phyloP scores from a whole-genome alignment of 1,140 invertebrate genomes.

The Lasioglossum baleicum region DNA sequence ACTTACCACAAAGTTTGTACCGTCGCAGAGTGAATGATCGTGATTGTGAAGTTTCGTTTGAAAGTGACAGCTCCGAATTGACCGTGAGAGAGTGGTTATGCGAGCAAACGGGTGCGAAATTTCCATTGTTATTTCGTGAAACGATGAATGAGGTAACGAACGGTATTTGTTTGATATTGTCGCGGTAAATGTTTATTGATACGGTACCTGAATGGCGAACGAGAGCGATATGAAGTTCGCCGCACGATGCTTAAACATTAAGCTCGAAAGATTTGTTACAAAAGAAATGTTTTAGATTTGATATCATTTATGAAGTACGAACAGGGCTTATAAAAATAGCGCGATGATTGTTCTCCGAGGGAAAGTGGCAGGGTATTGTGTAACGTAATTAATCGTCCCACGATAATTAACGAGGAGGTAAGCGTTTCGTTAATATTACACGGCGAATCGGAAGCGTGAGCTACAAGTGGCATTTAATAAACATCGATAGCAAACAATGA shows the following conservation, averaged over 20 bases:
- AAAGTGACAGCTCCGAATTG: neutral
- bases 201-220: neutral
- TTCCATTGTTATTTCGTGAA: neutral
- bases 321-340: neutral
- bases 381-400: slow-evolving; percentile 1
- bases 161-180: too few relatives aligned
- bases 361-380: neutral
- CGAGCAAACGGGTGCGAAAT: neutral
- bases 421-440: neutral
- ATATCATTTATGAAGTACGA: too few relatives aligned
- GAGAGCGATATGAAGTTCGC: neutral
- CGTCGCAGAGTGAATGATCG: neutral
- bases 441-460: neutral
- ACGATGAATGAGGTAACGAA: neutral
- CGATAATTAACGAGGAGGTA: slow-evolving; percentile 1
- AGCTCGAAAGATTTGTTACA: too few relatives aligned
- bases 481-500: neutral
- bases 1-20: neutral
- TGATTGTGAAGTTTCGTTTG: neutral
- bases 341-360: neutral
- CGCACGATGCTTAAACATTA: too few relatives aligned
- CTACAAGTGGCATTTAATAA: neutral
- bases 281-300: too few relatives aligned
- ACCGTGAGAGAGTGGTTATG: neutral
- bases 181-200: neutral